Evolutionary conservation across 2,797 vertebrate genomes (phyloP), one percentile per base, ranked within the genome.

Genomic region (Leptodactylus fallax): DNA sequence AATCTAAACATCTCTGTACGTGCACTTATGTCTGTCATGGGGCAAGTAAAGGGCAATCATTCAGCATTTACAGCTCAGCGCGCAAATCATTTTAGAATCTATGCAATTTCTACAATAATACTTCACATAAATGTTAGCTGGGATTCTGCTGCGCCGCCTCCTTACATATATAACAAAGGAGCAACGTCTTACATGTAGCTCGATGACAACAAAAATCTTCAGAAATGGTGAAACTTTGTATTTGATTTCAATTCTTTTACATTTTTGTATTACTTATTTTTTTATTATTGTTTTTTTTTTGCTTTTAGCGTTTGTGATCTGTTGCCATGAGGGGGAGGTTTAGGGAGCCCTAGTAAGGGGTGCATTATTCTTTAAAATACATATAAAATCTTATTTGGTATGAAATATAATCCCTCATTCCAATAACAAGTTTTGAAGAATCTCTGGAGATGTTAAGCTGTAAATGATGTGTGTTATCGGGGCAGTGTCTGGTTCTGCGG

Each of bases 1-100:
- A 49, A 60, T 84, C 84, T 85, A 88, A 88, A 88, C 65, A 81
- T 65, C 49, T 79, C 67, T 74, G 23, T 81, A 7, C 71, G 19
- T 14, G 61, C 81, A 14, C 72, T 87, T 87, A 65, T n/a, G 58
- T 60, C 60, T 67, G 56, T 83, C 49, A n/a, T 7, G 67, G 85
- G 67, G 45, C 78, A 81, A 72, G 36, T 58, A 87, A 72, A 81
- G 45, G 60, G 53, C 79, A 87, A 87, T 87, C 72, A 79, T 63
- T 79, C 84, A 79, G 74, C 84, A 55, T 65, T 78, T 78, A 53
- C 17, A 60, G 51, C 47, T 69, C 77, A 53, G 61, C 7, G 76
- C 45, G 16, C 74, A n/a, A 81, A 58, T 87, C 45, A 81, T 69
- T 74, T 72, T 51, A 72, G 55, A 87, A 81, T 87, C 47, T 87